phyloP scores from a whole-genome alignment of 2,113 vertebrate genomes.

The Chionis minor region DNA sequence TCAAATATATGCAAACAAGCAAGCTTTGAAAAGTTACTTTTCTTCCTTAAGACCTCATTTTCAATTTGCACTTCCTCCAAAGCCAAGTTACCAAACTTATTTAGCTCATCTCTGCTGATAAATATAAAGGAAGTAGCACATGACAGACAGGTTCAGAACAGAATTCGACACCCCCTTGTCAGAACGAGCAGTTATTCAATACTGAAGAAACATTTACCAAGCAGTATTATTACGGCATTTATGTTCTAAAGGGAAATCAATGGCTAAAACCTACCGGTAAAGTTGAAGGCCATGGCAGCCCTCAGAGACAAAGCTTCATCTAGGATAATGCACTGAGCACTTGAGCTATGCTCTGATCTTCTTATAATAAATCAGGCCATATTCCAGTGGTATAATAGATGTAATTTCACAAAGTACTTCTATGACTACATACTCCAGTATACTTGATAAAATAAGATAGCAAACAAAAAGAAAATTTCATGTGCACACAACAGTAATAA shows the following conservation, averaged over 20 bases:
- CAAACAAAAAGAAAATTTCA: background rate
- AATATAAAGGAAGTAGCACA: background rate
- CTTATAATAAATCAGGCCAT: constrained; percentile 20
- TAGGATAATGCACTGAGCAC: background rate
- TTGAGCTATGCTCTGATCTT: background rate
- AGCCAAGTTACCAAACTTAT: background rate
- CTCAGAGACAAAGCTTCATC: constrained; percentile 28
- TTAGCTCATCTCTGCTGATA: background rate
- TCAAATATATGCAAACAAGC: background rate
- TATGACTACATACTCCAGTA: background rate
- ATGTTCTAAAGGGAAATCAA: constrained; percentile 47
- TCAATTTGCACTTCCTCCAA: background rate
- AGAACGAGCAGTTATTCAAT: constrained; percentile 27
- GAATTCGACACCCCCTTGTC: background rate
- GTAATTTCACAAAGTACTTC: constrained; percentile 14
- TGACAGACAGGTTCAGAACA: background rate
- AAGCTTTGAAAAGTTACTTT: background rate
- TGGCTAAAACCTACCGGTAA: background rate
- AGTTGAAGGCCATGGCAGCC: background rate
- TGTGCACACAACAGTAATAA: background rate
- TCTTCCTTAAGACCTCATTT: background rate
- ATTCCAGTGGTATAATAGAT: background rate
- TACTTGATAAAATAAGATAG: background rate
- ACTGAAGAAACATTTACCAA: constrained; percentile 13
- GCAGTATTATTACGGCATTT: background rate